phyloP scores from a whole-genome alignment of 2,888 invertebrate species.

The Epirrhoe alternata region DNA sequence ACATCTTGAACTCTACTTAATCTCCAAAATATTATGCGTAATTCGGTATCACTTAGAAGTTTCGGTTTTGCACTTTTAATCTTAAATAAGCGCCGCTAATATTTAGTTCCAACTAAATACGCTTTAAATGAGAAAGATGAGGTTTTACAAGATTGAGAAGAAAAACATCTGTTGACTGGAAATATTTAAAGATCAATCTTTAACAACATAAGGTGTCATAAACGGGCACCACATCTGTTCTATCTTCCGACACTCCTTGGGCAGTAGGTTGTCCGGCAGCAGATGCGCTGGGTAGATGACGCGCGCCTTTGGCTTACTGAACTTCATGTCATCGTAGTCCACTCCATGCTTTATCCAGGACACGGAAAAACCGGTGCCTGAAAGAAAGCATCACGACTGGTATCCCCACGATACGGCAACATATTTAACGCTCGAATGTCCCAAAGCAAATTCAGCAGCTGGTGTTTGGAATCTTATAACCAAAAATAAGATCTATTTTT shows the following conservation, averaged over 20 bases:
- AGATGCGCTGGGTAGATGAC: conserved; percentile 46
- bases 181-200: background rate
- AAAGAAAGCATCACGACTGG: conserved; percentile 9
- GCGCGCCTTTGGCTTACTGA: conserved; percentile 56
- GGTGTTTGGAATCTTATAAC: too few species aligned
- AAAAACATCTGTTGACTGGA: too few species aligned
- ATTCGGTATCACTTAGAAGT: background rate
- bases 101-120: too few species aligned
- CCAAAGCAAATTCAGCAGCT: too few species aligned
- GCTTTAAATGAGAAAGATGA: too few species aligned
- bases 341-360: conserved; percentile 59
- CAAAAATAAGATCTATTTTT: too few species aligned
- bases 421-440: too few species aligned
- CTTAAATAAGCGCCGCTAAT: too few species aligned
- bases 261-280: conserved; percentile 46
- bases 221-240: conserved; percentile 75
- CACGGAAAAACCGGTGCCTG: conserved; percentile 57
- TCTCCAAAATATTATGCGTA: background rate
- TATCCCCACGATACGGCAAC: too few species aligned
- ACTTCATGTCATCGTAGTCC: conserved; percentile 56
- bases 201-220: conserved; percentile 56
- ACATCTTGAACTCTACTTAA: conserved; percentile 3
- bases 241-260: conserved; percentile 48
- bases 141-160: too few species aligned
- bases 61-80: too few species aligned